A percentile compares a stretch with the other conserved stretches of the same genome.
phyloP scores from a whole-genome alignment of 2,888 invertebrate genomes.

The Eupithecia pulchellata region DNA sequence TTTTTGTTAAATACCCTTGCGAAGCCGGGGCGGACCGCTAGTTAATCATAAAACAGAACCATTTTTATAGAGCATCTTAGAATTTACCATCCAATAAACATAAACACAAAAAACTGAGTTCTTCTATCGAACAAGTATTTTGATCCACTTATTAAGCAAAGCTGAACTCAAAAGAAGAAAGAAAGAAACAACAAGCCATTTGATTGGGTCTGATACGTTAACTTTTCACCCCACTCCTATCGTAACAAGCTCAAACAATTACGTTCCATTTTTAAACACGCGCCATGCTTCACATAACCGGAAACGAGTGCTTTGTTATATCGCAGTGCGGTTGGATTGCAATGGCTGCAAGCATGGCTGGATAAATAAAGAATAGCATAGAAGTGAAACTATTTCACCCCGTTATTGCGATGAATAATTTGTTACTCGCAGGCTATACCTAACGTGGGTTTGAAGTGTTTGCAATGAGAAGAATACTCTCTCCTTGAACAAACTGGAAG shows the following conservation, averaged over 20 bases:
- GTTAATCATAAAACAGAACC: too few relatives aligned
- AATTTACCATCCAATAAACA: too few relatives aligned
- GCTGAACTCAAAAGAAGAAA: neutral
- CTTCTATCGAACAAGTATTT: neutral
- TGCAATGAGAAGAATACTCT: neutral
- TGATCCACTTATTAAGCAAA: neutral
- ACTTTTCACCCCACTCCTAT: conserved; percentile 10
- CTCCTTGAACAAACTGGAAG: neutral
- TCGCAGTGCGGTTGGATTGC: conserved; percentile 33
- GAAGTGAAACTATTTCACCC: conserved; percentile 19
- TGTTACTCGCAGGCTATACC: neutral
- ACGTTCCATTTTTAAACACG: conserved; percentile 33
- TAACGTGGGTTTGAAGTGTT: neutral
- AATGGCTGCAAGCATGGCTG: neutral
- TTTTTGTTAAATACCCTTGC: too few relatives aligned
- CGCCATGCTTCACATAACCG: conserved; percentile 40
- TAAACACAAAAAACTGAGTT: neutral
- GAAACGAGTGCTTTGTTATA: conserved; percentile 37
- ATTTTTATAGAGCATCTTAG: neutral
- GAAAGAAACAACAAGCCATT: neutral
- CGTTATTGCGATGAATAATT: neutral
- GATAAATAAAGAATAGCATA: neutral
- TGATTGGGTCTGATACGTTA: conserved; percentile 4
- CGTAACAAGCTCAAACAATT: conserved; percentile 27
- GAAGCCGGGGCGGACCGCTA: too few relatives aligned